phyloP scores from a whole-genome alignment of 2,888 invertebrate genomes.

The Tiliacea aurago region DNA sequence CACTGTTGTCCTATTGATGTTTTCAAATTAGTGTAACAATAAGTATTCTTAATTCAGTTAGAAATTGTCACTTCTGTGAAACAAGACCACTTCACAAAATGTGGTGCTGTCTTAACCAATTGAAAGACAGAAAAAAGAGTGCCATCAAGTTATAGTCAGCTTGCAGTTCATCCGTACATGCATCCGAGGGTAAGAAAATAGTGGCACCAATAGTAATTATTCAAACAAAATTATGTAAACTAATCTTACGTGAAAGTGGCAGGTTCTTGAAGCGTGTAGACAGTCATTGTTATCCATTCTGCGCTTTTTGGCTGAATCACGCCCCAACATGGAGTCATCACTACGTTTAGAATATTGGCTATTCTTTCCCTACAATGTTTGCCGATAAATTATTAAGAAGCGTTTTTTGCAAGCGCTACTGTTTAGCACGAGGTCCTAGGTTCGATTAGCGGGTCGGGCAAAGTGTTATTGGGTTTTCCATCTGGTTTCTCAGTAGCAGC shows the following conservation, averaged over 20 bases:
- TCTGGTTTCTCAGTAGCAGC: background rate
- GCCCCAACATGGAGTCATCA: conserved; percentile 89
- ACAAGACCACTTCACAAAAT: background rate
- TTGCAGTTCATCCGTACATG: background rate
- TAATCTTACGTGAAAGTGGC: conserved; percentile 85
- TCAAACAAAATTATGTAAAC: background rate
- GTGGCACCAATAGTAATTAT: background rate
- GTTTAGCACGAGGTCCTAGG: background rate
- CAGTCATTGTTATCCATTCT: conserved; percentile 88
- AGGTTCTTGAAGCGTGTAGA: conserved; percentile 86
- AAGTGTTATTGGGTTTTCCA: background rate
- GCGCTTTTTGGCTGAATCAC: conserved; percentile 81
- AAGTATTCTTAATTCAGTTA: background rate
- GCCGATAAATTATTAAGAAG: background rate
- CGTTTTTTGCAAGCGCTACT: background rate
- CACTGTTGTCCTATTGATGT: conserved; percentile 78
- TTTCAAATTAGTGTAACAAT: conserved; percentile 10
- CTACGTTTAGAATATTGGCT: conserved; percentile 84
- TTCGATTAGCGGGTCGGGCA: background rate
- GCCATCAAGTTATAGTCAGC: background rate
- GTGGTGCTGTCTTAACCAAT: background rate
- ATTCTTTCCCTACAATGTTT: conserved; percentile 82
- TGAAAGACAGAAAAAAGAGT: too few relatives aligned
- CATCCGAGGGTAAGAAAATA: background rate
- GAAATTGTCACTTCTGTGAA: background rate